These are phyloP conservation scores for Fistularia commersonii DNA, from an alignment of 2,797 vertebrate species.

Conservation along the genomic window DNA sequence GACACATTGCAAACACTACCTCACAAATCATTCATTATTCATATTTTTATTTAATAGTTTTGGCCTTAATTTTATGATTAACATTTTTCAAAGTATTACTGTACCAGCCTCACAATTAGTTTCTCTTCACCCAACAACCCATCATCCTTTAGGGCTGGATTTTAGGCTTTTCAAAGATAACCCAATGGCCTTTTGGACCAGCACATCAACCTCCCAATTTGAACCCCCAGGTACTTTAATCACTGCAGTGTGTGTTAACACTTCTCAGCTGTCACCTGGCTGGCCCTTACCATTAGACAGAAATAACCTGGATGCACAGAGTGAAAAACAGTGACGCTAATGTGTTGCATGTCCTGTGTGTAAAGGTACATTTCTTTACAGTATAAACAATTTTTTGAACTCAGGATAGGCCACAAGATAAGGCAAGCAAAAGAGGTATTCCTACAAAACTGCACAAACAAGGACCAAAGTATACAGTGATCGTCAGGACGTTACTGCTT, in stretches of 20 bases:
- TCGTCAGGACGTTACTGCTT: no score
- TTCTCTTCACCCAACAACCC: conserved; percentile 68
- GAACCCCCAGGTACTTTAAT: conserved; percentile 90
- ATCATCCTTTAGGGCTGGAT: conserved; percentile 97
- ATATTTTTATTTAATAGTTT: conserved; percentile 5
- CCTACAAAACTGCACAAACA: no score
- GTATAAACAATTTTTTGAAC: no score
- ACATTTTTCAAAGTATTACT: conserved; percentile 9
- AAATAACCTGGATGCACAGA: conserved; percentile 76
- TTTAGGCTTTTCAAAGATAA: conserved; percentile 99
- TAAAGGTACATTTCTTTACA: conserved; percentile 9
- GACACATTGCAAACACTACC: not conserved
- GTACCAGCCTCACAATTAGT: conserved; percentile 61
- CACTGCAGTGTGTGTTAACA: conserved; percentile 78
- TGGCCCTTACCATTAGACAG: conserved; percentile 62
- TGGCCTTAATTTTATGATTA: conserved; percentile 28
- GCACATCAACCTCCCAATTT: conserved; percentile 84
- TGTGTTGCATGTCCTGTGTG: conserved; percentile 70
- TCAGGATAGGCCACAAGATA: no score
- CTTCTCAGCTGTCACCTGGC: conserved; percentile 68
- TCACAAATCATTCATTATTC: conserved; percentile 4
- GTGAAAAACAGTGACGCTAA: conserved; percentile 58
- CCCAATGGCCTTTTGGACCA: conserved; percentile 99
- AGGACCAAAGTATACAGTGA: no score
- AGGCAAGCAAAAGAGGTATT: no score